Evolutionary conservation across 2,797 vertebrate genomes (phyloP), one percentile per base, ranked within the genome.

Genomic region (Karalla daura): DNA sequence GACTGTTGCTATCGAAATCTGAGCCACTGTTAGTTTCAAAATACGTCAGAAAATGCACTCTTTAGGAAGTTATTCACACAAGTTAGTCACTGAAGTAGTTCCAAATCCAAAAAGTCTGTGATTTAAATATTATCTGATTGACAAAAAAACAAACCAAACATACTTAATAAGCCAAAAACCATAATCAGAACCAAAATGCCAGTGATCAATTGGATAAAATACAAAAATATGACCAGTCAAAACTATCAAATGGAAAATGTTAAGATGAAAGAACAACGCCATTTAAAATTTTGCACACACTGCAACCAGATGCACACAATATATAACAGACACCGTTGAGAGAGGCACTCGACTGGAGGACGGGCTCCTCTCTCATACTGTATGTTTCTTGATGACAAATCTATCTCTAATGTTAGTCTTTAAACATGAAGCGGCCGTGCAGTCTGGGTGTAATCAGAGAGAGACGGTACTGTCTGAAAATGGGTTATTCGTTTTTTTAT

Each of bases 361-460:
- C 87, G 88, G 86, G 78, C 83, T 84, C 86, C 92, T 91, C 90
- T 84, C 88, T 92, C 90, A 80, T 77, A n/a, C n/a, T n/a, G n/a
- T n/a, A 89, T 91, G 89, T 72, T 85, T 81, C 66, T 66, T 27
- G 59, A 88, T 83, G 91, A 90, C n/a, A 86, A 89, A 84, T n/a
- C 2, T 84, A 85, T 91, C 83, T 64, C 85, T 65, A 85, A 92
- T 86, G 88, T 91, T 94, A 93, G 83, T 94, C 83, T 93, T 91
- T 93, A 90, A 93, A 96, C 92, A 94, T 90, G 91, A 85, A 94
- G 92, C 90, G 81, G 93, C 92, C 93, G 93, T 95, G 96, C 96
- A 95, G 94, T 96, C 95, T 97, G 96, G 95, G 94, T 96, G 95
- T 96, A 96, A 89, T 96, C 93, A 91, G 93, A 95, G 92, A 95